These are phyloP conservation scores for Pocillopora grandis DNA, from an alignment of 92 coral and sea anemone species.

Conservation along the genomic window DNA sequence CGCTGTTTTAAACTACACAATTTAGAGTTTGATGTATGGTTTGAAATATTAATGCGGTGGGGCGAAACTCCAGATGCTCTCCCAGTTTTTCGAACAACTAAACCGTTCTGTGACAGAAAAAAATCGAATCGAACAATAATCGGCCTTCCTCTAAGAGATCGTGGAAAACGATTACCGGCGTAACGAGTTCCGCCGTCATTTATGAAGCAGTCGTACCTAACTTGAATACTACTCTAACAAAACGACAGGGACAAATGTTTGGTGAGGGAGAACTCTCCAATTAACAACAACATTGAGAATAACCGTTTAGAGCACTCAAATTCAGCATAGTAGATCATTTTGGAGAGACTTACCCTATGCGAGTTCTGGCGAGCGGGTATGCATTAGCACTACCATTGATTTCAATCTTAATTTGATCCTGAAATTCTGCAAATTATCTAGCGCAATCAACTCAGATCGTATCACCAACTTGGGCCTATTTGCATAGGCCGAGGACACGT, in stretches of 20 bases:
- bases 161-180: not conserved
- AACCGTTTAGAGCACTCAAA: not conserved
- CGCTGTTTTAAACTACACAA: not conserved
- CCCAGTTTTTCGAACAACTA: not conserved
- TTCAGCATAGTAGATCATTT: not conserved
- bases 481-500: not conserved
- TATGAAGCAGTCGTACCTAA: too few relatives aligned
- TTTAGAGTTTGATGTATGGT: not conserved
- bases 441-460: not conserved
- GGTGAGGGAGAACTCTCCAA: not conserved
- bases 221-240: not conserved
- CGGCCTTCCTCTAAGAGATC: too few relatives aligned
- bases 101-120: not conserved
- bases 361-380: too few relatives aligned
- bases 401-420: not conserved
- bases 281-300: not conserved
- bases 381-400: too few relatives aligned
- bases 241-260: not conserved
- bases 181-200: not conserved
- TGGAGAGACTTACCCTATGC: not conserved
- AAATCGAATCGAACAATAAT: not conserved
- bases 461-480: not conserved
- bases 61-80: not conserved
- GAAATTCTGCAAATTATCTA: not conserved
- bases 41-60: conserved; percentile 11